phyloP scores from a whole-genome alignment of 2,797 vertebrate species.

The Orestias chungarensis region DNA sequence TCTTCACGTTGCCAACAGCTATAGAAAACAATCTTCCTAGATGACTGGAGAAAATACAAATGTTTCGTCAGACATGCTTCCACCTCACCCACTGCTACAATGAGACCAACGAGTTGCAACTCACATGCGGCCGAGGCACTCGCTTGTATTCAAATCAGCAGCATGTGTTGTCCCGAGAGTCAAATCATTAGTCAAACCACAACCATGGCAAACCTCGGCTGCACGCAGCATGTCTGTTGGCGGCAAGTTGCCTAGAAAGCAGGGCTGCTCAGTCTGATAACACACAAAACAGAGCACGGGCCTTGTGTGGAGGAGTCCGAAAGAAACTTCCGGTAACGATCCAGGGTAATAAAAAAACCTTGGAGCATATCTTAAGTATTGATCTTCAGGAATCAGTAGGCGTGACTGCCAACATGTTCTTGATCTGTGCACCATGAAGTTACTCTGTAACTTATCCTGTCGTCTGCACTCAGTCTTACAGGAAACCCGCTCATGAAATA shows the following conservation, averaged over 20 bases:
- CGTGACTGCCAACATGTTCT: conserved; percentile 27
- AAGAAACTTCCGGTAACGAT: background rate
- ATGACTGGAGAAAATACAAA: background rate
- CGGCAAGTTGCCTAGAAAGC: background rate
- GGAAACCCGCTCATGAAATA: conserved; percentile 37
- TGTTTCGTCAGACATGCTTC: background rate
- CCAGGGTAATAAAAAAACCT: background rate
- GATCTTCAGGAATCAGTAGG: conserved; percentile 64
- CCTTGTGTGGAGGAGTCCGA: background rate
- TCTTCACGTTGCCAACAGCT: no score
- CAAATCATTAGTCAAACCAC: conserved; percentile 68
- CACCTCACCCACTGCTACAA: background rate
- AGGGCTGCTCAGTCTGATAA: background rate
- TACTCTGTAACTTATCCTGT: conserved; percentile 64
- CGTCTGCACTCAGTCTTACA: conserved; percentile 41
- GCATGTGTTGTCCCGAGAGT: conserved; percentile 52
- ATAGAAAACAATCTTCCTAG: background rate
- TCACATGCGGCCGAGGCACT: conserved; percentile 16
- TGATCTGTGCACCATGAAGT: conserved; percentile 35
- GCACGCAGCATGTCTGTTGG: conserved; percentile 13
- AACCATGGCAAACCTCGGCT: conserved; percentile 24
- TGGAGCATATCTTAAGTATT: conserved; percentile 49
- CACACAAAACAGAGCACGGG: background rate
- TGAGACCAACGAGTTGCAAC: conserved; percentile 24
- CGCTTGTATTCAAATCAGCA: conserved; percentile 63